Evolutionary conservation across 92 coral and sea anemone genomes (phyloP).

Genomic region (Palythoa grandiflora): DNA sequence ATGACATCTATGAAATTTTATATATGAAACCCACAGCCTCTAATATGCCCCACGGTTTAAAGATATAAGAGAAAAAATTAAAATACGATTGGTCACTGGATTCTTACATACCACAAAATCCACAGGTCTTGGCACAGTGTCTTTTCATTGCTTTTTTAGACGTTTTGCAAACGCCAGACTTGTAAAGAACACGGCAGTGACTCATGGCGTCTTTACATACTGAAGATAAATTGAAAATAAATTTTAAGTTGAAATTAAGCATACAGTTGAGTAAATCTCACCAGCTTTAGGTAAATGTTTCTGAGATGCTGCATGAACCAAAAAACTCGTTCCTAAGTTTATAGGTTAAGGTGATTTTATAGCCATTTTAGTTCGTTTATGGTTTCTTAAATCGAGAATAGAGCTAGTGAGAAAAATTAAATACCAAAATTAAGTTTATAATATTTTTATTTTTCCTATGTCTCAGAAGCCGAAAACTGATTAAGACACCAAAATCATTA

Average conservation of each 20-base stretch:
- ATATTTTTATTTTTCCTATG: no score
- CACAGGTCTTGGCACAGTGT: conserved; percentile 96
- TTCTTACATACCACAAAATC: conserved; percentile 77
- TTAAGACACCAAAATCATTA: no score
- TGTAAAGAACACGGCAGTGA: conserved; percentile 76
- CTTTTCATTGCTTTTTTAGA: conserved; percentile 88
- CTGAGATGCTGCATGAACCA: no score
- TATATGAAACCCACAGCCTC: not conserved
- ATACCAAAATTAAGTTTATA: no score
- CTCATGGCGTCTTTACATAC: conserved; percentile 82
- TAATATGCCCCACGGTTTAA: no score
- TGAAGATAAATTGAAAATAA: not conserved
- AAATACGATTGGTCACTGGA: not conserved
- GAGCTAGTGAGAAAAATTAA: no score
- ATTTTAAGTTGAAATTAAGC: not conserved
- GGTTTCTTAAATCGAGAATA: no score
- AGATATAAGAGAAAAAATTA: not conserved
- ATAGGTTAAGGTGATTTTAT: no score
- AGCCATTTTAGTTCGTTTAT: no score
- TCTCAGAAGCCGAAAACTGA: no score
- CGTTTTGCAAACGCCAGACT: conserved; percentile 92
- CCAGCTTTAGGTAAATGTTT: not conserved
- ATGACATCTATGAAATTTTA: no score
- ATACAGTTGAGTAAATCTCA: not conserved
- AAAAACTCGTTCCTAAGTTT: no score